Evolutionary conservation across 2,797 vertebrate genomes (phyloP).

Genomic region (Iguana delicatissima): DNA sequence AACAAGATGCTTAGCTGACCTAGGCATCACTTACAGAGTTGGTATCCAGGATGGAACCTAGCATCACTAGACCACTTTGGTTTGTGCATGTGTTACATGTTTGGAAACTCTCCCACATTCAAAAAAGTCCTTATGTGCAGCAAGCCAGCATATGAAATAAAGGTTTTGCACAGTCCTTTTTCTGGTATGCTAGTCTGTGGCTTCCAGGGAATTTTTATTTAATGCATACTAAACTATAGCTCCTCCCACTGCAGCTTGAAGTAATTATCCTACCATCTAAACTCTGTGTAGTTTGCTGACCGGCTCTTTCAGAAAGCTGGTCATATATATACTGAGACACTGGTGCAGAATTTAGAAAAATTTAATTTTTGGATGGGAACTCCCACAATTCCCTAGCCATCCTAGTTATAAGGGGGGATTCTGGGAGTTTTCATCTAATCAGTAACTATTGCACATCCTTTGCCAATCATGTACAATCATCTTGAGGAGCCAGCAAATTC

Average conservation of each 20-base stretch:
- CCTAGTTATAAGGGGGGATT: not conserved
- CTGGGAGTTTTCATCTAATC: not conserved
- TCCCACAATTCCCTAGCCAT: not conserved
- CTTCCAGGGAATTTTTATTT: not conserved
- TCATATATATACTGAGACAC: not conserved
- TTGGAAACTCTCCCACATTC: not conserved
- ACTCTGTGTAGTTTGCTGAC: not conserved
- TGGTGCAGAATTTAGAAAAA: not conserved
- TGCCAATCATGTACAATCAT: not conserved
- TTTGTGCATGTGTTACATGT: not conserved
- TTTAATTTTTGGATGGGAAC: not conserved
- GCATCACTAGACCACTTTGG: not conserved
- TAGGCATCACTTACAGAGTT: not conserved
- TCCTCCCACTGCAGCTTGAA: not conserved
- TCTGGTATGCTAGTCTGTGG: not conserved
- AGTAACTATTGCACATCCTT: not conserved
- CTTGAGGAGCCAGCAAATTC: not conserved
- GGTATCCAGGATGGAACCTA: not conserved
- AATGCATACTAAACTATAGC: not conserved
- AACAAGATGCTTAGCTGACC: not conserved
- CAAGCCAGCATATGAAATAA: no score
- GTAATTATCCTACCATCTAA: not conserved
- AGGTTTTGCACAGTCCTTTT: not conserved
- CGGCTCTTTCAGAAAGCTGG: not conserved
- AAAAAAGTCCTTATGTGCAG: not conserved